Evolutionary conservation across 2,888 invertebrate species (phyloP).

Genomic region (Pandemis cinnamomeana): DNA sequence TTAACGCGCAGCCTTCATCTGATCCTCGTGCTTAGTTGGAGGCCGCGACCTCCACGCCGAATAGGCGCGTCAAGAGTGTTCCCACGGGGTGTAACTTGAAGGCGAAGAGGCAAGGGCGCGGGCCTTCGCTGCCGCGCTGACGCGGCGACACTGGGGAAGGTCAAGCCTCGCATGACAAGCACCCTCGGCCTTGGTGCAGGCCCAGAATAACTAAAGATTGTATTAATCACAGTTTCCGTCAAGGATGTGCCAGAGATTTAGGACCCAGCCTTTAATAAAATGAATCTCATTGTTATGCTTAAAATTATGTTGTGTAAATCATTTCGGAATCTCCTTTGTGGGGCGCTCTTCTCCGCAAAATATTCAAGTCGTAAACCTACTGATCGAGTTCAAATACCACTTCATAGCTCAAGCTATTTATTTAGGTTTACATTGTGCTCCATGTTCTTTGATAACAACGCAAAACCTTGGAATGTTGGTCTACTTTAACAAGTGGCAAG

Average conservation of each 20-base stretch:
- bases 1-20: conserved; percentile 47
- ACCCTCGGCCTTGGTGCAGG: conserved; percentile 45
- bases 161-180: conserved; percentile 50
- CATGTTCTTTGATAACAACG: conserved; percentile 45
- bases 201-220: conserved; percentile 43
- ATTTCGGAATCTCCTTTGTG: neutral
- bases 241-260: conserved; percentile 18
- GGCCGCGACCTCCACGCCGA: conserved; percentile 61
- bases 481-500: conserved; percentile 31
- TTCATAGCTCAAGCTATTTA: conserved; percentile 50
- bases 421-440: conserved; percentile 48
- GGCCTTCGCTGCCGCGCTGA: conserved; percentile 45
- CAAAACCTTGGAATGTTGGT: conserved; percentile 33
- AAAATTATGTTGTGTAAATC: neutral
- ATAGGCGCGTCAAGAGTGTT: conserved; percentile 53
- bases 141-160: conserved; percentile 53
- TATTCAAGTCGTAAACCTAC: conserved; percentile 55
- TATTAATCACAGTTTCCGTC: conserved; percentile 43
- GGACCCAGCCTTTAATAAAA: neutral
- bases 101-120: conserved; percentile 53
- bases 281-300: neutral
- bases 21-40: conserved; percentile 50
- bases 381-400: conserved; percentile 52
- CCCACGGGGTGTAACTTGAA: conserved; percentile 51
- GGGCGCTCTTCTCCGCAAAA: conserved; percentile 43